Percentiles rank a stretch among this genome's conserved stretches.
phyloP scores from a whole-genome alignment of 2,888 invertebrate genomes.

The Heliconius ismenius region DNA sequence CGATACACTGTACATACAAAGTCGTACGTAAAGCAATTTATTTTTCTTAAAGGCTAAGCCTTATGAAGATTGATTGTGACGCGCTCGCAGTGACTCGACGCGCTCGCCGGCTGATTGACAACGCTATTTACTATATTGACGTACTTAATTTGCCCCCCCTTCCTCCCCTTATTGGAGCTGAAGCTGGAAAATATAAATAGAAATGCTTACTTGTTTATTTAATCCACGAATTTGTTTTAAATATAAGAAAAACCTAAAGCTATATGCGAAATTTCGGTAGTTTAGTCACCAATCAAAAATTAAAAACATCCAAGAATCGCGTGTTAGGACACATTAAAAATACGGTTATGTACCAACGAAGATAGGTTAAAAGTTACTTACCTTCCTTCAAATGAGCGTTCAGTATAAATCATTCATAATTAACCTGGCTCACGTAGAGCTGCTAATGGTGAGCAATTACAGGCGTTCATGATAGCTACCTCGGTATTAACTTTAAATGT shows the following conservation, averaged over 20 bases:
- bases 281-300: neutral
- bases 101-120: constrained; percentile 69
- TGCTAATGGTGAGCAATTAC: constrained; percentile 20
- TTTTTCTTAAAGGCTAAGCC: constrained; percentile 71
- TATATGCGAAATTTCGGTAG: too few species aligned
- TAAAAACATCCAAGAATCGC: neutral
- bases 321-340: constrained; percentile 7
- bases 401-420: constrained; percentile 23
- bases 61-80: constrained; percentile 75
- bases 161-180: constrained; percentile 38
- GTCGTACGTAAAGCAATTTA: constrained; percentile 59
- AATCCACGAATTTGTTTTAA: neutral
- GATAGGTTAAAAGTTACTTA: constrained; percentile 14
- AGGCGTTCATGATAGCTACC: constrained; percentile 18
- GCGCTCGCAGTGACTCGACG: constrained; percentile 66
- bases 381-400: constrained; percentile 13
- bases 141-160: constrained; percentile 70
- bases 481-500: constrained; percentile 13
- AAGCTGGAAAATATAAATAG: neutral
- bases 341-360: constrained; percentile 6
- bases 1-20: constrained; percentile 26
- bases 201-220: neutral
- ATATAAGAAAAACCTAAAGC: too few species aligned
- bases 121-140: constrained; percentile 75
- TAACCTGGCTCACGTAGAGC: constrained; percentile 15